phyloP scores from a whole-genome alignment of 2,113 vertebrate genomes.

The Notiomystis cincta region DNA sequence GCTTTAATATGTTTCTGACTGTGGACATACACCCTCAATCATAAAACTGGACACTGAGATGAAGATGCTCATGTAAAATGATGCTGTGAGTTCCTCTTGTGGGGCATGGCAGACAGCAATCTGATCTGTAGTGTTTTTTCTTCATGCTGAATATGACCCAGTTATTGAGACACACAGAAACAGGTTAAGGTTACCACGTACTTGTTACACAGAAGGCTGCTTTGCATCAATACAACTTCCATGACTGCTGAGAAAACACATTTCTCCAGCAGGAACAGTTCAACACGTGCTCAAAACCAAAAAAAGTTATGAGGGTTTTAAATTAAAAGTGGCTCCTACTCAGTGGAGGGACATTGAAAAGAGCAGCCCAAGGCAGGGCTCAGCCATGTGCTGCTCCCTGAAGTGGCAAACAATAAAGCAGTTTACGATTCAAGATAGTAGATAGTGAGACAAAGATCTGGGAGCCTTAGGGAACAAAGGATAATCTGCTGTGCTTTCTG shows the following conservation, averaged over 20 bases:
- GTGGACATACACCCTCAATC: neutral
- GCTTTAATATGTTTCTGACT: neutral
- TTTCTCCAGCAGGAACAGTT: neutral
- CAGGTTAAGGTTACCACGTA: neutral
- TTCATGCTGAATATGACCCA: neutral
- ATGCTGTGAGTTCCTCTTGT: neutral
- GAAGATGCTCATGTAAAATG: neutral
- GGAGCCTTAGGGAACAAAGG: neutral
- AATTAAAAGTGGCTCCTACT: neutral
- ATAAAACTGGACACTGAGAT: neutral
- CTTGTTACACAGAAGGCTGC: neutral
- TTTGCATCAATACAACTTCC: neutral
- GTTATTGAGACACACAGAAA: neutral
- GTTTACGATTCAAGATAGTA: neutral
- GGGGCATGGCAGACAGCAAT: neutral
- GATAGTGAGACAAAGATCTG: neutral
- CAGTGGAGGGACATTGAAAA: neutral
- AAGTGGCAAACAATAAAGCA: neutral
- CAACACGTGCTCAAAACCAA: neutral
- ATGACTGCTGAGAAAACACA: neutral
- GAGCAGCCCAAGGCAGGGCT: neutral
- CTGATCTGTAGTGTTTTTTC: neutral
- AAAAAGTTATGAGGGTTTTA: neutral
- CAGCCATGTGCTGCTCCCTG: fast-evolving
- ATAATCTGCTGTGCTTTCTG: neutral